These are phyloP conservation scores for Bugulina stolonifera DNA, from an alignment of 2,888 invertebrate species.

Conservation along the genomic window DNA sequence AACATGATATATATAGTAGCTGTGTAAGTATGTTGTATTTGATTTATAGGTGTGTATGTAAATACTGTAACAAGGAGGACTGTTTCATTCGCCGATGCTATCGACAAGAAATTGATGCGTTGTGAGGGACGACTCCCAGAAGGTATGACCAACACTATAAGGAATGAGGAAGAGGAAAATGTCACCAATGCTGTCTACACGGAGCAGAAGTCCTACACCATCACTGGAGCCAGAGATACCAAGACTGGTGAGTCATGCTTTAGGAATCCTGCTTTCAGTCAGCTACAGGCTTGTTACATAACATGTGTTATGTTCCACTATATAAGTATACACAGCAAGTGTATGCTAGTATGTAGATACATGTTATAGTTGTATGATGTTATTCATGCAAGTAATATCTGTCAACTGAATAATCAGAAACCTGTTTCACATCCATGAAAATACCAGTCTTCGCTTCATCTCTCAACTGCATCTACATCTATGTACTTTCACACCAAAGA, in stretches of 20 bases:
- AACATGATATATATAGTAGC: neutral
- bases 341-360: too few relatives aligned
- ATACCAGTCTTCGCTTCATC: too few relatives aligned
- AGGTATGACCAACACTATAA: conserved; percentile 10
- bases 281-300: too few relatives aligned
- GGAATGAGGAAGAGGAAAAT: conserved; percentile 14
- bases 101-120: neutral
- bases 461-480: too few relatives aligned
- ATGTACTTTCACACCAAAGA: too few relatives aligned
- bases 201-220: conserved; percentile 23
- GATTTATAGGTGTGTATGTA: conserved; percentile 5
- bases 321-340: too few relatives aligned
- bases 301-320: too few relatives aligned
- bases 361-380: too few relatives aligned
- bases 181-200: conserved; percentile 23
- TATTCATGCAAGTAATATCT: too few relatives aligned
- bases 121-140: conserved; percentile 17
- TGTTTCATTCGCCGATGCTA: conserved; percentile 9
- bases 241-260: conserved; percentile 1
- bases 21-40: neutral
- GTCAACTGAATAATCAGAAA: too few relatives aligned
- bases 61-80: conserved; percentile 34
- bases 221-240: conserved; percentile 17
- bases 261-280: too few relatives aligned
- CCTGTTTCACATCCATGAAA: too few relatives aligned